Conservation (phyloP, 2,888 invertebrate species). For the Oscheius sp. region DNA sequence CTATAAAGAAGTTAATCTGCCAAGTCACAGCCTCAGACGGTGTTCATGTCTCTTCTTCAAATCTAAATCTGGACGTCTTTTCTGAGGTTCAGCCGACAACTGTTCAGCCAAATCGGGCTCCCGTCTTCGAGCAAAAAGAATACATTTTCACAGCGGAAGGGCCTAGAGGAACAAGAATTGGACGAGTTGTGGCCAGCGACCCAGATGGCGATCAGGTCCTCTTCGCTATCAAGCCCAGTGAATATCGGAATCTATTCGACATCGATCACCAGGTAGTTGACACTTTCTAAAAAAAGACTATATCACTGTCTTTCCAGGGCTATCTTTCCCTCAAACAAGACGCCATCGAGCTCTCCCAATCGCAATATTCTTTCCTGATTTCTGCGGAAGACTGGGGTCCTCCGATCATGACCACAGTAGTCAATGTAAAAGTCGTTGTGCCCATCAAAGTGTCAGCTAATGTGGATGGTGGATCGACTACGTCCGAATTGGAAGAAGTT, state of each 20-base stretch:
- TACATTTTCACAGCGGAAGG: conserved; percentile 32
- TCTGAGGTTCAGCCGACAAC: conserved; percentile 2
- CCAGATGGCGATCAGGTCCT: conserved; percentile 40
- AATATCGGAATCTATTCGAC: conserved; percentile 58
- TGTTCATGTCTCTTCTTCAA: conserved; percentile 22
- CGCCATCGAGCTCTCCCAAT: conserved; percentile 32
- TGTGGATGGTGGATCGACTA: background rate
- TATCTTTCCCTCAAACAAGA: conserved; percentile 8
- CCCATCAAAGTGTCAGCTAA: background rate
- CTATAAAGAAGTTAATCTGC: conserved; percentile 31
- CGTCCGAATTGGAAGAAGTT: background rate
- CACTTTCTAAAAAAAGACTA: background rate
- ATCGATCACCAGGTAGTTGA: conserved; percentile 42
- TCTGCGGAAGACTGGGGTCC: conserved; percentile 47
- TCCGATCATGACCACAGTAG: conserved; percentile 43
- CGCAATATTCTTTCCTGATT: conserved; percentile 46
- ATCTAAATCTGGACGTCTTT: conserved; percentile 26
- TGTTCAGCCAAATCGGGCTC: conserved; percentile 5
- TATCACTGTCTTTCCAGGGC: conserved; percentile 18
- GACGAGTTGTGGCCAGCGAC: conserved; percentile 40
- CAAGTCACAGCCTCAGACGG: conserved; percentile 39
- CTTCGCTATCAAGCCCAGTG: conserved; percentile 52
- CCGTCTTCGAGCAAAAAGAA: conserved; percentile 12
- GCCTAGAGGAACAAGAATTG: conserved; percentile 31
- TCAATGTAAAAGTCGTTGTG: conserved; percentile 43